A percentile compares a stretch with the other conserved stretches of the same genome.
Conservation (phyloP, 2,797 vertebrate species). For the Gymnopithys bicolor region DNA sequence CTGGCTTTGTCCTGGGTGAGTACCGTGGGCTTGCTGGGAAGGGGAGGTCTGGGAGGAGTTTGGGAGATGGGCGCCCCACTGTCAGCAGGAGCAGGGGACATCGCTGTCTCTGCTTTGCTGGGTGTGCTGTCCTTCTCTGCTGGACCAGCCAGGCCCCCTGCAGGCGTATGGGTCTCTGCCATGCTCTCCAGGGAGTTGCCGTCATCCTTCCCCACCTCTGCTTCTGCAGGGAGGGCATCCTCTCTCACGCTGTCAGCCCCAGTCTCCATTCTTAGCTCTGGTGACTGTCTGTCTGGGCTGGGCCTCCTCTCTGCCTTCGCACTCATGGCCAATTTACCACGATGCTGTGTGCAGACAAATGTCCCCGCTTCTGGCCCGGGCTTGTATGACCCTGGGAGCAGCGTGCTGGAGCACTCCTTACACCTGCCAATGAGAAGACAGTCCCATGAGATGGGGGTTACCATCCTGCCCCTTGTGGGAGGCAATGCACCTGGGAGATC, state of each 20-base stretch:
- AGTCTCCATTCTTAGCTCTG: slow-evolving; percentile 36
- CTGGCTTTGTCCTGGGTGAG: slow-evolving; percentile 63
- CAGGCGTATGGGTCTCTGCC: background rate
- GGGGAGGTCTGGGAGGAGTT: slow-evolving; percentile 63
- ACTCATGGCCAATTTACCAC: slow-evolving; percentile 68
- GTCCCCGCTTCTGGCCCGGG: slow-evolving; percentile 80
- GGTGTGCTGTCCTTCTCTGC: background rate
- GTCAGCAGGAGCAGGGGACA: background rate
- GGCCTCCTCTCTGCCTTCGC: slow-evolving; percentile 35
- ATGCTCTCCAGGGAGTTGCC: background rate
- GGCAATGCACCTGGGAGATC: background rate
- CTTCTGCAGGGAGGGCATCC: fast-evolving
- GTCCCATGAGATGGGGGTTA: background rate
- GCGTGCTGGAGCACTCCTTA: slow-evolving; percentile 90
- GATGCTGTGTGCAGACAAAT: slow-evolving; percentile 88
- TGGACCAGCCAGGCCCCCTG: background rate
- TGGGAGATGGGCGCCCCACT: slow-evolving; percentile 8
- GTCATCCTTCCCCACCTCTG: background rate
- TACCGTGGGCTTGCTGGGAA: slow-evolving; percentile 65
- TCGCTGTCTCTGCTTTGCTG: background rate
- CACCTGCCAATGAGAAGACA: slow-evolving; percentile 79
- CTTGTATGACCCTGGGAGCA: slow-evolving; percentile 93
- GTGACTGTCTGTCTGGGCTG: slow-evolving; percentile 57
- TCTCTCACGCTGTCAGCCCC: slow-evolving; percentile 28
- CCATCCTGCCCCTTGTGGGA: background rate